Evolutionary conservation across 1,140 invertebrate species (phyloP).

Genomic region (Anastrepha obliqua): DNA sequence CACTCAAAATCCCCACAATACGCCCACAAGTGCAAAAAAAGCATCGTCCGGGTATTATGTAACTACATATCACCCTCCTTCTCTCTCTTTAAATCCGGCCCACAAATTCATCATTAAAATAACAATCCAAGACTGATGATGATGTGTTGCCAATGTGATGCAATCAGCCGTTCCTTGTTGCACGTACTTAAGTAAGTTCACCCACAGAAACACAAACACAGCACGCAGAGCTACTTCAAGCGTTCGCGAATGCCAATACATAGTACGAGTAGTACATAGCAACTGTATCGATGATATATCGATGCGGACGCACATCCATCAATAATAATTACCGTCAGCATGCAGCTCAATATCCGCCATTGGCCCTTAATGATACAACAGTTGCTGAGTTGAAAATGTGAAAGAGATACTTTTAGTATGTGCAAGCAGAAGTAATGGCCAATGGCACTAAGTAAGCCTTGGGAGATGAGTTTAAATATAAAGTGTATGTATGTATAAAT

Average conservation of each 20-base stretch:
- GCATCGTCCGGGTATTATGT: too few relatives aligned
- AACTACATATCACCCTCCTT: too few relatives aligned
- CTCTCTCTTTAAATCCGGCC: neutral
- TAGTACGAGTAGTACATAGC: neutral
- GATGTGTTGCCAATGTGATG: neutral
- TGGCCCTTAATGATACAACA: constrained; percentile 19
- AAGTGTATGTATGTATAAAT: too few relatives aligned
- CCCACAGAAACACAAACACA: too few relatives aligned
- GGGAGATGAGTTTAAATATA: neutral
- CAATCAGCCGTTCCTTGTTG: neutral
- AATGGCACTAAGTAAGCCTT: neutral
- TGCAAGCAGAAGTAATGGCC: neutral
- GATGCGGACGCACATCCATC: constrained; percentile 34
- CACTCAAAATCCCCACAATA: too few relatives aligned
- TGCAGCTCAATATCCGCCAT: neutral
- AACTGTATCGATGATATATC: constrained; percentile 6
- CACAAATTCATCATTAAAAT: neutral
- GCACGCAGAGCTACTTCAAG: neutral
- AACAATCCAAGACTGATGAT: neutral
- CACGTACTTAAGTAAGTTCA: neutral
- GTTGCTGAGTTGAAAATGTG: neutral
- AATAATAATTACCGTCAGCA: constrained; percentile 36
- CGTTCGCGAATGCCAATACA: neutral
- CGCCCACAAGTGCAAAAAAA: too few relatives aligned
- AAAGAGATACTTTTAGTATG: neutral